Base-by-base conservation (phyloP, 1,140 invertebrate species). In the Phocides pigmalion region DNA sequence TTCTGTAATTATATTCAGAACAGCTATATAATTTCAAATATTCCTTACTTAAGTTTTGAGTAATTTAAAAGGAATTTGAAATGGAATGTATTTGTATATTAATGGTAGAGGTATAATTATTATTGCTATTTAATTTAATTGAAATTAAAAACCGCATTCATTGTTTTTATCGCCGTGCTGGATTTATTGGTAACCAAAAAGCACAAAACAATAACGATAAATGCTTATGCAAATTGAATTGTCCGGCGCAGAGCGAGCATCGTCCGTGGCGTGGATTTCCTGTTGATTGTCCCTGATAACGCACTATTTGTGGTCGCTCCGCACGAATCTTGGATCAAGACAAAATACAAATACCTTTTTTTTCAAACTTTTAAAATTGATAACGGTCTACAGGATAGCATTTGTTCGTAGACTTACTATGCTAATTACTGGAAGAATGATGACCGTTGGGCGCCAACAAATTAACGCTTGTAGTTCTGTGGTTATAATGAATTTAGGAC, bases 171-270 rank as follows among this genome's bases (percentile, higher is more conserved):
- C 19, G 3, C 17, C 20, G 16, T 50, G 20, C 47, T 15, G 9
- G 11, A 19, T 58, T 46, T 4, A 46, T 58, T 46, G 14, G 41
- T 17, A 46, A 58, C 41, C 41, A 37, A 58, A 61, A 62, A 64
- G 22, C 37, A 64, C 37, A 68, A 67, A 77, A 76, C 64, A 73
- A 68, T 68, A 68, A 73, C 72, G 54, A 71, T 69, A 77, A 81
- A 71, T 66, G 70, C 51, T 74, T 85, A 82, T 85, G 76, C 74
- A 81, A 83, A 83, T 85, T 68, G 66, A 73, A 79, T 72, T 49
- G 73, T 78, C 68, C 68, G 64, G 50, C 59, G 53, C 62, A 68
- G 49, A 58, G 68, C 70, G 64, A 62, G 49, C 64, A 73, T 72
- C 50, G 68, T 68, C 62, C 65, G 66, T 53, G 54, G 66, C 64